A percentile compares a stretch with the other conserved stretches of the same genome.
Evolutionary conservation across 2,113 vertebrate genomes (phyloP).

Genomic region (Hyaena hyaena): DNA sequence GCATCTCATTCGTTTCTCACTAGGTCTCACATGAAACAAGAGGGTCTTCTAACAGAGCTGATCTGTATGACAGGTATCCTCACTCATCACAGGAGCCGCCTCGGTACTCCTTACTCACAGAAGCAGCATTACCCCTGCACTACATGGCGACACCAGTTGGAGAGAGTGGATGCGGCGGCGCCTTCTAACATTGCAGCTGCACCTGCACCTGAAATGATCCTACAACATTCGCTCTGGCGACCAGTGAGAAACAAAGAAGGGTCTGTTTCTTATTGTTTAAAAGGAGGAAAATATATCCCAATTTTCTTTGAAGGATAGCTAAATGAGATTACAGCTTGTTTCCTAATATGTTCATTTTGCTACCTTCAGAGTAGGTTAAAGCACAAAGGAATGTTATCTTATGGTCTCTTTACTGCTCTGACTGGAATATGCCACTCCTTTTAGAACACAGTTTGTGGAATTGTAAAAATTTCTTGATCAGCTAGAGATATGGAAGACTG

Average conservation of each 20-base stretch:
- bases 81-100: conserved; percentile 56
- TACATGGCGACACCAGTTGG: conserved; percentile 71
- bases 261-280: conserved; percentile 58
- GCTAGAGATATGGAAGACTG: not conserved
- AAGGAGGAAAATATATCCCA: not conserved
- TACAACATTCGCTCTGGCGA: conserved; percentile 67
- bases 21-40: not conserved
- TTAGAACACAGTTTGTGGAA: conserved; percentile 5
- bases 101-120: conserved; percentile 51
- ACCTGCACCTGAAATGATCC: conserved; percentile 50
- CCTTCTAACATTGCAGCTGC: not conserved
- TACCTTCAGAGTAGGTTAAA: conserved; percentile 42
- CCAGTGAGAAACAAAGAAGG: conserved; percentile 75
- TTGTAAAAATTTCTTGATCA: conserved; percentile 19
- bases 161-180: conserved; percentile 31
- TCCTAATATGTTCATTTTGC: not conserved
- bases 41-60: conserved; percentile 41
- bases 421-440: conserved; percentile 18
- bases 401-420: not conserved
- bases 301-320: conserved; percentile 5
- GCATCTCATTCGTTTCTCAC: not conserved
- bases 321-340: not conserved
- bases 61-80: conserved; percentile 70
- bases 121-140: conserved; percentile 71
- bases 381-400: not conserved